A percentile compares a stretch with the other conserved stretches of the same genome.
phyloP scores from a whole-genome alignment of 2,113 vertebrate species.

The Oriolus oriolus region DNA sequence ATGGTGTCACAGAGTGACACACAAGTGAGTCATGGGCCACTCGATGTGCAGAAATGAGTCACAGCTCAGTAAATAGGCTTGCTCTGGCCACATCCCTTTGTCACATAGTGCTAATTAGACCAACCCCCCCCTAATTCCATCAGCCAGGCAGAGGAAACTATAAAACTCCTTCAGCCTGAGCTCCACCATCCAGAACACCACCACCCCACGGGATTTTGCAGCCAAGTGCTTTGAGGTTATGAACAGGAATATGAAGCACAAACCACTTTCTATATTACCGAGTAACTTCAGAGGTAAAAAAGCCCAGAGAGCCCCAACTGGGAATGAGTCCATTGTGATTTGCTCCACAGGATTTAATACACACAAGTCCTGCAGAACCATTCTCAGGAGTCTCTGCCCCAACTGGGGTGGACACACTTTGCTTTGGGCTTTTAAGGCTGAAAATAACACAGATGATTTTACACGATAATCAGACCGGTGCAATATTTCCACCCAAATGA shows the following conservation, averaged over 20 bases:
- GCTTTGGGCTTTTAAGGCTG: background rate
- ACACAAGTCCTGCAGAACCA: background rate
- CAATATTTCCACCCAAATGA: background rate
- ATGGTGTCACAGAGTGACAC: background rate
- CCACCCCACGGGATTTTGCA: background rate
- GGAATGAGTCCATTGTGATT: background rate
- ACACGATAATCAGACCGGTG: background rate
- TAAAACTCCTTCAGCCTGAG: background rate
- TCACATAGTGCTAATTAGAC: background rate
- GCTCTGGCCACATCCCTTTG: background rate
- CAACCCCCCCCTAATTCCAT: background rate
- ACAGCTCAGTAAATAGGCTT: background rate
- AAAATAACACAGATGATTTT: background rate
- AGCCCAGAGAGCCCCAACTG: accelerated
- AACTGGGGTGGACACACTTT: background rate
- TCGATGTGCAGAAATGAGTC: background rate
- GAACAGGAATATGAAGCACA: background rate
- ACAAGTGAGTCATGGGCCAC: background rate
- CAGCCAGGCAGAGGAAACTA: accelerated
- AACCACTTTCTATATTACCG: background rate
- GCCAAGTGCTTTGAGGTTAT: background rate
- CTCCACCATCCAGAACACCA: background rate
- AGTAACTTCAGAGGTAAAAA: background rate
- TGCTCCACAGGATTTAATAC: background rate
- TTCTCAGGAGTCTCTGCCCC: background rate